These are phyloP conservation scores for Erebia ligea DNA, from an alignment of 2,888 invertebrate species.

Conservation along the genomic window DNA sequence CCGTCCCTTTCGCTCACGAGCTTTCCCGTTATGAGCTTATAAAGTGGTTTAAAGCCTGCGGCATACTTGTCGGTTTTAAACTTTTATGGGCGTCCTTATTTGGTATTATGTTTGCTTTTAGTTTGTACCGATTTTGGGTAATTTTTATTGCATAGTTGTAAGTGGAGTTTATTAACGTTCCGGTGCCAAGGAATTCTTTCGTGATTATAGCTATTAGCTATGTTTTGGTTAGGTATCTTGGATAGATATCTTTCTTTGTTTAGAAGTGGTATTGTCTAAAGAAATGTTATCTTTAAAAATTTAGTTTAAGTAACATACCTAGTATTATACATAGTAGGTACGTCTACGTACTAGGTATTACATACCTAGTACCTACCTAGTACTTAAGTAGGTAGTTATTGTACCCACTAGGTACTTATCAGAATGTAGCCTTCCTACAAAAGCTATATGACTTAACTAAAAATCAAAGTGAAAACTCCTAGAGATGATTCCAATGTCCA, in stretches of 20 bases:
- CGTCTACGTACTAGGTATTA: too few relatives aligned
- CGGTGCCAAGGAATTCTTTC: constrained; percentile 19
- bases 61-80: constrained; percentile 34
- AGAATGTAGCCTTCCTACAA: too few relatives aligned
- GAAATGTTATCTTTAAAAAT: too few relatives aligned
- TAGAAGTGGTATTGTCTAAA: background rate
- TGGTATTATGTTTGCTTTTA: constrained; percentile 22
- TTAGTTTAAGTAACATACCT: too few relatives aligned
- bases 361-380: too few relatives aligned
- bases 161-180: constrained; percentile 22
- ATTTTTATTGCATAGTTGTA: constrained; percentile 28
- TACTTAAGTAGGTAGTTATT: too few relatives aligned
- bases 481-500: too few relatives aligned
- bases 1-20: constrained; percentile 71
- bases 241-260: background rate
- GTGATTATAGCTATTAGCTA: constrained; percentile 2
- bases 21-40: constrained; percentile 58
- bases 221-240: background rate
- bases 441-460: too few relatives aligned
- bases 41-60: constrained; percentile 36
- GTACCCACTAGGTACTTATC: too few relatives aligned
- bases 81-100: constrained; percentile 31
- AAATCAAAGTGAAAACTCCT: too few relatives aligned
- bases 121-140: constrained; percentile 23
- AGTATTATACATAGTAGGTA: too few relatives aligned